phyloP scores from a whole-genome alignment of 2,797 vertebrate species.

The Sphaeramia orbicularis region DNA sequence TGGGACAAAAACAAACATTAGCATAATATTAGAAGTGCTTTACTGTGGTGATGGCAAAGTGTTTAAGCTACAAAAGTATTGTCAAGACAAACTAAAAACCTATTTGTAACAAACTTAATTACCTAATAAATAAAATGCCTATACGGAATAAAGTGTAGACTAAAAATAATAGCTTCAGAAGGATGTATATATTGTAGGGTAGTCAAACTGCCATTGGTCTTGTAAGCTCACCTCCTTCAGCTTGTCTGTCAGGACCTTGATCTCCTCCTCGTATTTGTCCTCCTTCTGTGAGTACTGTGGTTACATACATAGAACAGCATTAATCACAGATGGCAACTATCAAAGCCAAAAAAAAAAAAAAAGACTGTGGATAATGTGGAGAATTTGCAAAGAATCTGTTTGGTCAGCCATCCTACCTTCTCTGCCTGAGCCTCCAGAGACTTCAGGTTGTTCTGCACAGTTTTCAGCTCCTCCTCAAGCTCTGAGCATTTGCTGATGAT shows the following conservation, averaged over 20 bases:
- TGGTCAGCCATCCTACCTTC: slow-evolving; percentile 86
- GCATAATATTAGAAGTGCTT: slow-evolving; percentile 16
- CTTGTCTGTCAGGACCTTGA: slow-evolving; percentile 98
- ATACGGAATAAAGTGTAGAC: no score
- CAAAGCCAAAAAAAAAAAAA: not conserved
- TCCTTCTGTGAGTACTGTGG: slow-evolving; percentile 98
- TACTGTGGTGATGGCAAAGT: not conserved
- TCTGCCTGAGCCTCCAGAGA: slow-evolving; percentile 99
- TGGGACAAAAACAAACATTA: slow-evolving; percentile 29
- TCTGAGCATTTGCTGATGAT: slow-evolving; percentile 96
- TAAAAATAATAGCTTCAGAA: not conserved
- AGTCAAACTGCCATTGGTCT: not conserved
- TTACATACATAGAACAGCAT: slow-evolving; percentile 60
- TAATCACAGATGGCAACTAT: slow-evolving; percentile 10
- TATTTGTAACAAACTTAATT: not conserved
- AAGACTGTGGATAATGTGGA: not conserved
- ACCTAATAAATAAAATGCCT: no score
- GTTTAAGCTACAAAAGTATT: not conserved
- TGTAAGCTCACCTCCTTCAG: slow-evolving; percentile 94
- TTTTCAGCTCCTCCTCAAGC: slow-evolving; percentile 99
- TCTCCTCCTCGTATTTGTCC: slow-evolving; percentile 99
- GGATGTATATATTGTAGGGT: not conserved
- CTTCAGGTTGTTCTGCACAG: slow-evolving; percentile 99
- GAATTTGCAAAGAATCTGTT: not conserved
- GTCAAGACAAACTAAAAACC: not conserved